Percentiles rank a stretch among this genome's conserved stretches.
Conservation (phyloP, 2,888 invertebrate genomes). For the Eumerus sabulonum region DNA sequence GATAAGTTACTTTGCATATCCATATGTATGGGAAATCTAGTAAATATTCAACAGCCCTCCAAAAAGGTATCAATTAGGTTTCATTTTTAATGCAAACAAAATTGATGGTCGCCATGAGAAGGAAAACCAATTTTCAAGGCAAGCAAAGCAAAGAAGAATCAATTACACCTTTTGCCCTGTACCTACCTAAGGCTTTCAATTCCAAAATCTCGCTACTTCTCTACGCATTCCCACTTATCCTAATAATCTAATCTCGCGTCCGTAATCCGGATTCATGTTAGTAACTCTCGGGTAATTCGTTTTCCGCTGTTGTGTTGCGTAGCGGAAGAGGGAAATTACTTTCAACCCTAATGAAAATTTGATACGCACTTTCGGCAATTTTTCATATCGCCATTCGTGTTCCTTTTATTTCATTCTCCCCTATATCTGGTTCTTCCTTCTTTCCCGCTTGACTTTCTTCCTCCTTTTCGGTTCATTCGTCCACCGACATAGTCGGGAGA, state of each 20-base stretch:
- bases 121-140: constrained; percentile 45
- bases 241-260: constrained; percentile 65
- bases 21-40: not conserved
- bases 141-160: constrained; percentile 62
- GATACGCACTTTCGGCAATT: constrained; percentile 70
- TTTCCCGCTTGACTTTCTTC: constrained; percentile 26
- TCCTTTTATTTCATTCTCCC: too few relatives aligned
- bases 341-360: constrained; percentile 70
- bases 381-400: constrained; percentile 64
- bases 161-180: constrained; percentile 56
- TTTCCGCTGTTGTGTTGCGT: constrained; percentile 36
- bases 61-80: constrained; percentile 36
- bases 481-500: constrained; percentile 39
- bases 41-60: not conserved
- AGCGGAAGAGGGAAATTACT: constrained; percentile 63
- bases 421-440: constrained; percentile 55
- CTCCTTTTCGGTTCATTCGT: constrained; percentile 27
- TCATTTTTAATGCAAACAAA: constrained; percentile 26
- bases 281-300: constrained; percentile 61
- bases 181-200: too few relatives aligned
- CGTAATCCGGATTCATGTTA: constrained; percentile 65
- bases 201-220: constrained; percentile 32
- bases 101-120: constrained; percentile 40
- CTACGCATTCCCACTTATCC: constrained; percentile 53
- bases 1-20: too few relatives aligned